phyloP scores from a whole-genome alignment of 2,797 vertebrate genomes.

The Myotis myotis region DNA sequence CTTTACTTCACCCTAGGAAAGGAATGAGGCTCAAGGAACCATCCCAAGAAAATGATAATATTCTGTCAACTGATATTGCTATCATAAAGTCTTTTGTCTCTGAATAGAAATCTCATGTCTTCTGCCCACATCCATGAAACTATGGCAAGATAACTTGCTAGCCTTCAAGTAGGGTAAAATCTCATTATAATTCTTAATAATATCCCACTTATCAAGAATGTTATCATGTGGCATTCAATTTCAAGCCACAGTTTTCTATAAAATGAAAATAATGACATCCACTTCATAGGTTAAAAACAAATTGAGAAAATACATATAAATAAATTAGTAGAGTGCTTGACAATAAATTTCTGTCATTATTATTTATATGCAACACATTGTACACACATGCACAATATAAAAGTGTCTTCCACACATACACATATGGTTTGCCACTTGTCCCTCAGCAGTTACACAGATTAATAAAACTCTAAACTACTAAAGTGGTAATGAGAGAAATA shows the following conservation, averaged over 20 bases:
- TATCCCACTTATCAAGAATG: neutral
- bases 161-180: neutral
- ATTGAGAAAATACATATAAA: neutral
- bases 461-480: conserved; percentile 9
- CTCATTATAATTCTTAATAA: neutral
- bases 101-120: neutral
- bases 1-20: neutral
- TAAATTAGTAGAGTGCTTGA: conserved; percentile 15
- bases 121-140: neutral
- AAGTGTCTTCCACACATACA: neutral
- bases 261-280: conserved; percentile 40
- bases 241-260: neutral
- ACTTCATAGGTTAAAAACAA: neutral
- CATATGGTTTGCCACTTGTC: neutral
- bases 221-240: neutral
- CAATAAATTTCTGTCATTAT: neutral
- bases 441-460: neutral
- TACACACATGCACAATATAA: neutral
- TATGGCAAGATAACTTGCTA: neutral
- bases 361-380: neutral
- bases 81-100: neutral
- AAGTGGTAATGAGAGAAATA: neutral
- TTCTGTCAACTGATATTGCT: neutral
- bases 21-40: neutral
- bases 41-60: neutral